Evolutionary conservation across 2,888 invertebrate genomes (phyloP).

Genomic region (Ommatoiulus sabulosus): DNA sequence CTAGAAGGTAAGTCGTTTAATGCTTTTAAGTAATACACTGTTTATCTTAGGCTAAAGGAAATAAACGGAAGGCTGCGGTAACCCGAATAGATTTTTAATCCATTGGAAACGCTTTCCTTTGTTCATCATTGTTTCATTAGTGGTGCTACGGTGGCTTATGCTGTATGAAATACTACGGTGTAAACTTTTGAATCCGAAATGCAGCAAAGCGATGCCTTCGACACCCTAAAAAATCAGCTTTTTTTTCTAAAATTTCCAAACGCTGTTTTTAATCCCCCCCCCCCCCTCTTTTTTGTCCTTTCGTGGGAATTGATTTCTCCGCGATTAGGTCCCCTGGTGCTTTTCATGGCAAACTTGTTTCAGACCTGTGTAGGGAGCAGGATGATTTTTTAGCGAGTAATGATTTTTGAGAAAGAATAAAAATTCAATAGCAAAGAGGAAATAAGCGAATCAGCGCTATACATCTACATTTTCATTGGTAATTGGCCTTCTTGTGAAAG

Average conservation of each 20-base stretch:
- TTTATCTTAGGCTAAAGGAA: neutral
- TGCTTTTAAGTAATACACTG: neutral
- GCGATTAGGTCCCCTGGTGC: neutral
- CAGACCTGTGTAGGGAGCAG: neutral
- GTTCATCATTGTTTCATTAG: neutral
- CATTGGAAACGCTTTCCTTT: neutral
- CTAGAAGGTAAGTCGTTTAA: conserved; percentile 22
- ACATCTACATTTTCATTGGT: conserved; percentile 45
- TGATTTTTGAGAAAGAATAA: conserved; percentile 1
- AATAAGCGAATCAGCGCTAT: conserved; percentile 41
- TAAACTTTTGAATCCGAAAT: neutral
- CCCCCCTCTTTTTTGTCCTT: neutral
- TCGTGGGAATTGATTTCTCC: neutral
- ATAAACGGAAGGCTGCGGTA: neutral
- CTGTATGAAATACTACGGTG: neutral
- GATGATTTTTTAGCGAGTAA: neutral
- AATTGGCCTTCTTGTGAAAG: conserved; percentile 48
- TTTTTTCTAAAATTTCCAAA: neutral
- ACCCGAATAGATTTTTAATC: neutral
- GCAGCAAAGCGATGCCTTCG: neutral
- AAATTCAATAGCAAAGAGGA: neutral
- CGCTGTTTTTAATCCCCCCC: neutral
- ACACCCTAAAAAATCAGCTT: neutral
- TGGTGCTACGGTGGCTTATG: neutral
- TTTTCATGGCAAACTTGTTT: conserved; percentile 26